Evolutionary conservation across 2,797 vertebrate genomes (phyloP), one percentile per base, ranked within the genome.

Genomic region (Pseudotriccus pelzelni): DNA sequence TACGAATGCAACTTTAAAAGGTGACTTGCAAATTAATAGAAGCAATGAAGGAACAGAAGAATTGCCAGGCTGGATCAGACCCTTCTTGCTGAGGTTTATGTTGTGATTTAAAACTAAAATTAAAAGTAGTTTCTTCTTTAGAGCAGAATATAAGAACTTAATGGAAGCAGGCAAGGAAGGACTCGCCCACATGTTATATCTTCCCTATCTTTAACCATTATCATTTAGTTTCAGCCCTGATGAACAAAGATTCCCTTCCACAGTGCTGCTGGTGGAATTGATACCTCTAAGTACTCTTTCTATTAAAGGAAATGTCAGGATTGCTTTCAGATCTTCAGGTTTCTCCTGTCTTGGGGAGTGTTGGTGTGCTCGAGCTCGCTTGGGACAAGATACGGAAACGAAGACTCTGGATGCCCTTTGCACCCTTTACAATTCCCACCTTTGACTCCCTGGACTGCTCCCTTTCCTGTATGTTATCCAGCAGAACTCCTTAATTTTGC

Each of bases 151-250:
- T 28, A 43, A 90, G 78, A 79, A 59, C 27, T 46, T 81, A 76
- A 55, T 43, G 52, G 87, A 68, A 87, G 32, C 49, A 59, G 39
- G 17, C 58, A 24, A 39, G 25, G 44, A 58, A 84, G 75, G 91
- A 27, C 58, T 82, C 7, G 0, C 41, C 49, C 36, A 64, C 67
- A 28, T 43, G 0, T 25, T 49, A 1, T 8, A 37, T 60, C 53
- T 73, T 69, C 76, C 37, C 24, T 49, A 2, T 84, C 64, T 85
- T 81, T 60, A 83, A 59, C 43, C 66, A 88, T 81, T 84, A 90
- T 84, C 6, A 3, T 32, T 62, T 16, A 6, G 12, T 56, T 90
- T 87, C 81, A 84, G 32, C 32, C 12, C 69, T 49, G 62, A 70
- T 27, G 56, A 90, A 60, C 43, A 64, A 73, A 73, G 62, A 10